Conservation (phyloP, 2,888 invertebrate species). For the Arrhopalites spinosus region DNA sequence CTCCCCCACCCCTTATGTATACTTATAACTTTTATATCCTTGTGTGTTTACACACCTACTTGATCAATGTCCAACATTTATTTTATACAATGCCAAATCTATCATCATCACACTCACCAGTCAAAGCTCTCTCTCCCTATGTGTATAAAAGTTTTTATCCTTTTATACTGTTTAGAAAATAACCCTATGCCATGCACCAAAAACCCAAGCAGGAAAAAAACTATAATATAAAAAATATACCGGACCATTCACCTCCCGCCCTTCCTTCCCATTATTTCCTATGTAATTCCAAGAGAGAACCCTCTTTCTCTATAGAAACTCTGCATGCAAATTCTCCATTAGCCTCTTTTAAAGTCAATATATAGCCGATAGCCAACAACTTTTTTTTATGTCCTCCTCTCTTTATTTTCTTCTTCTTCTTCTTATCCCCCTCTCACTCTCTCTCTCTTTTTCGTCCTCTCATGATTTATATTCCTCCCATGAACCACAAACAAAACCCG, state of each 20-base stretch:
- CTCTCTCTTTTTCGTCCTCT: not conserved
- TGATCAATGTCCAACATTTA: too few species aligned
- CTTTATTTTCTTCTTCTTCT: not conserved
- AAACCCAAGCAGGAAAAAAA: not conserved
- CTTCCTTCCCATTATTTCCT: not conserved
- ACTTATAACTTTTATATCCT: too few species aligned
- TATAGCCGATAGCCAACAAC: too few species aligned
- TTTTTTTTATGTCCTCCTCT: too few species aligned
- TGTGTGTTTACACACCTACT: too few species aligned
- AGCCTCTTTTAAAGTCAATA: not conserved
- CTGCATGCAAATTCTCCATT: slow-evolving; percentile 12
- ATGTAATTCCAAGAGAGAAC: not conserved
- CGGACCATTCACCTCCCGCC: not conserved
- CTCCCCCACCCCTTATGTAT: too few species aligned
- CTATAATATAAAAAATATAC: not conserved
- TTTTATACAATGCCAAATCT: too few species aligned
- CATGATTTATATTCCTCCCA: not conserved
- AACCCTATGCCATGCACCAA: too few species aligned
- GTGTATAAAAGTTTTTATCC: too few species aligned
- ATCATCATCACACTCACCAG: too few species aligned
- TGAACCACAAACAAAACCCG: not conserved
- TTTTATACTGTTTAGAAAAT: too few species aligned
- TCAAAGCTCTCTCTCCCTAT: too few species aligned
- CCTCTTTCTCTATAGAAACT: not conserved
- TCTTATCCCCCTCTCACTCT: not conserved